Evolutionary conservation across 2,797 vertebrate genomes (phyloP), one percentile per base, ranked within the genome.

Genomic region (Poeciliopsis paucimaculata): DNA sequence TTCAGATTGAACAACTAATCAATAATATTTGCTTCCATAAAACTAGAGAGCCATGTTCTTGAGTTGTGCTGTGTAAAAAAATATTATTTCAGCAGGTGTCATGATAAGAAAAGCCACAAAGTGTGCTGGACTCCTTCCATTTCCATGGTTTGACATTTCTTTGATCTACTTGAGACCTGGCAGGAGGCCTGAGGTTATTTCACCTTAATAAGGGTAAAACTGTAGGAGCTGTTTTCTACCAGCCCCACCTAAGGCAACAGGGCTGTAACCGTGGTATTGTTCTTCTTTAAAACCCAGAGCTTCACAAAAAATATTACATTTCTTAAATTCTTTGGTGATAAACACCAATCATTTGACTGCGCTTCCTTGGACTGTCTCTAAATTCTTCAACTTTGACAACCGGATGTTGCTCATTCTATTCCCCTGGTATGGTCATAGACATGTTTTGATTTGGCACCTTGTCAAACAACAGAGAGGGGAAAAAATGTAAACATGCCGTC

Each of bases 161-260:
- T 75, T 26, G 66, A 70, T 78, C 79, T 31, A 28, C 47, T 82
- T 81, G 83, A 86, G 81, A 82, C 43, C 78, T 88, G 84, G 84
- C 81, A 84, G 74, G 4, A 82, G 51, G 84, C 55, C 68, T 83
- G 60, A 77, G 77, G 88, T 87, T 77, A 83, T 86, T 79, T 81
- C 81, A 79, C 72, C 74, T 74, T 84, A 81, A 83, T 87, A 86
- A 87, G 83, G 66, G 55, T 82, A 81, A 28, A 79, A 76, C 75
- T 68, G 39, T 83, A 78, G 77, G 77, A 80, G 76, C 84, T 76
- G 76, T 53, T 64, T 53, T 85, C 77, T 68, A 77, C 72, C 41
- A 70, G 49, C 75, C 75, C 82, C 68, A 80, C 60, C 78, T 16
- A 15, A 82, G n/a, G 53, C 57, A 80, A 73, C 1, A 4, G 47